Base-by-base conservation (phyloP, 2,797 vertebrate species). In the Amniataba percoides region DNA sequence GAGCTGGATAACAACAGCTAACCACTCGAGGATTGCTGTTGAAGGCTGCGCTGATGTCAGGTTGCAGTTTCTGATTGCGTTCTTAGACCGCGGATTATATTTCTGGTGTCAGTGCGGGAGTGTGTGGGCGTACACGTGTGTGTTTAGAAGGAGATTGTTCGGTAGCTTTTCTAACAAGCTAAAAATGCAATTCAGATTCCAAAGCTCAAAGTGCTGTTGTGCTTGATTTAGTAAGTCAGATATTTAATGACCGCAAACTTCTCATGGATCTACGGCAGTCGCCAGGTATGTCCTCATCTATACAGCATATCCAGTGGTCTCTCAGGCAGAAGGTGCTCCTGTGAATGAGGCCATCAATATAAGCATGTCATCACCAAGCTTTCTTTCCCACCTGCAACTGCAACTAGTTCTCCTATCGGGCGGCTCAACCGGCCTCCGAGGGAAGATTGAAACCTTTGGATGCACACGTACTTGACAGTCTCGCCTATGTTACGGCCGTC, bases 1-100 rank as follows among this genome's bases (percentile, higher is more conserved):
- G 64, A 80, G 71, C 88, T 83, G 71, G 52, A 78, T 79, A 72
- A 81, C 64, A 83, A 77, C 75, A 82, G 59, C 77, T 78, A 82
- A 82, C 86, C 81, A 27, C 82, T 83, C 14, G 4, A 75, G 80
- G 11, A 73, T 86, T 73, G 53, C 70, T 77, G 46, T 60, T 70
- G 77, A 81, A 31, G 75, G 66, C 72, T 85, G 73, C 49, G 34
- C 75, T 81, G 70, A 86, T 80, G 82, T 86, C 81, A 76, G 78
- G 73, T 83, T 83, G 69, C 77, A 74, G 21, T 63, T 71, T 84
- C 42, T 87, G 75, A 87, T 82, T 86, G 78, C 42, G 11, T 78
- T 76, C 61, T 74, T 56, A 58, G 46, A 79, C 66, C 81, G 73
- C 65, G 77, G 60, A 80, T 82, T 76, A 72, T 57, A 45, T 78